phyloP scores from a whole-genome alignment of 2,888 invertebrate genomes.

The Cephus nigrinus region DNA sequence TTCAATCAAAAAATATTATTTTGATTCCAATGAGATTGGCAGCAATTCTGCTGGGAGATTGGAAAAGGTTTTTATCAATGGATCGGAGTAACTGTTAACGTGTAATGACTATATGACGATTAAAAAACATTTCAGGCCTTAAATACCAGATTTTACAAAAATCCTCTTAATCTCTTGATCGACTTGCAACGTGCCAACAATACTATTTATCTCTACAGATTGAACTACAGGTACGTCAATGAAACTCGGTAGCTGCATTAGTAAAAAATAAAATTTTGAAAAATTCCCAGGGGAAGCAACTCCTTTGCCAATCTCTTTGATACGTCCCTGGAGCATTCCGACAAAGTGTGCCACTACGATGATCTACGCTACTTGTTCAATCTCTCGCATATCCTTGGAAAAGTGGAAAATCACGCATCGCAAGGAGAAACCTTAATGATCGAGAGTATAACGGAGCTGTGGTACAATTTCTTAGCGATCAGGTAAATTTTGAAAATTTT shows the following conservation, averaged over 20 bases:
- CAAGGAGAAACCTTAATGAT: slow-evolving; percentile 14
- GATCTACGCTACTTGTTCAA: slow-evolving; percentile 20
- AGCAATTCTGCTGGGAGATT: background rate
- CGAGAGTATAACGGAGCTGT: slow-evolving; percentile 19
- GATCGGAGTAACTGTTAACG: background rate
- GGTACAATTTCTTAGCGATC: slow-evolving; percentile 20
- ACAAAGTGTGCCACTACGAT: slow-evolving; percentile 7
- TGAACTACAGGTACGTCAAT: slow-evolving; percentile 17
- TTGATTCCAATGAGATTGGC: background rate
- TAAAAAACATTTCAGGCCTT: slow-evolving; percentile 6
- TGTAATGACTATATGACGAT: background rate
- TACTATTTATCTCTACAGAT: slow-evolving; percentile 17
- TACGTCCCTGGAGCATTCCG: background rate
- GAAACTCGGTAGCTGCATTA: background rate
- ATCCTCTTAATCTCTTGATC: slow-evolving; percentile 10
- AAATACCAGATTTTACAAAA: slow-evolving; percentile 14
- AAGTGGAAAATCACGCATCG: background rate
- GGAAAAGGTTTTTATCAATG: slow-evolving; percentile 15
- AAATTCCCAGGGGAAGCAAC: background rate
- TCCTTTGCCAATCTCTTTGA: background rate
- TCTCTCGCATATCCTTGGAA: slow-evolving; percentile 10
- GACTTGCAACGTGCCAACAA: slow-evolving; percentile 16
- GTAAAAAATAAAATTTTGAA: background rate
- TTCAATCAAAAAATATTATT: slow-evolving; percentile 13
- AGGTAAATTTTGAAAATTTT: slow-evolving; percentile 2